Conservation (phyloP, 1,140 invertebrate species). For the Lepidotrigona ventralis region DNA sequence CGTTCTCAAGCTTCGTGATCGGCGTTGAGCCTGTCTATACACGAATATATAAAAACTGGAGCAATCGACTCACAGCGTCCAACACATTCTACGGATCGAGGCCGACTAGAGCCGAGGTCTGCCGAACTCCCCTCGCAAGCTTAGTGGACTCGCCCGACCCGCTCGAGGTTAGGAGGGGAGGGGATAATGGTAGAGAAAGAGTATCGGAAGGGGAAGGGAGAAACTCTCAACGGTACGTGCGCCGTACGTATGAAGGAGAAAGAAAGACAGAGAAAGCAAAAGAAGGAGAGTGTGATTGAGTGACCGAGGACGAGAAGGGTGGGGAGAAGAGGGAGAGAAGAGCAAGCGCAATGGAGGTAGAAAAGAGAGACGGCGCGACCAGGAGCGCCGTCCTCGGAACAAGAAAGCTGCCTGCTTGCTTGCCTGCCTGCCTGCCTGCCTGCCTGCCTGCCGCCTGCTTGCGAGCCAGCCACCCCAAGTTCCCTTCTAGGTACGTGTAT, state of each 20-base stretch:
- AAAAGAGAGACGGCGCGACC: conserved; percentile 63
- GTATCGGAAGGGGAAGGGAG: conserved; percentile 56
- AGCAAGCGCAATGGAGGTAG: conserved; percentile 63
- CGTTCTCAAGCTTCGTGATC: conserved; percentile 13
- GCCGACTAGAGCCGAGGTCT: conserved; percentile 77
- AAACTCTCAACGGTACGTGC: conserved; percentile 66
- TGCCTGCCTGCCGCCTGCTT: conserved; percentile 44
- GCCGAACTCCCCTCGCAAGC: conserved; percentile 75
- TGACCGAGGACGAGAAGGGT: conserved; percentile 51
- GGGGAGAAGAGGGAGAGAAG: conserved; percentile 42
- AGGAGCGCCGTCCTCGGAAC: conserved; percentile 69
- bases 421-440: conserved; percentile 62
- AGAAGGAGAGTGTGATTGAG: conserved; percentile 57
- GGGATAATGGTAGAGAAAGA: conserved; percentile 59
- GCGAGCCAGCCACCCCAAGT: conserved; percentile 69
- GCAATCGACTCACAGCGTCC: conserved; percentile 67
- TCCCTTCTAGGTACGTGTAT: conserved; percentile 65
- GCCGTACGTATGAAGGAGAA: conserved; percentile 27
- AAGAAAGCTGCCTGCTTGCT: conserved; percentile 72
- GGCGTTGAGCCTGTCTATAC: conserved; percentile 13
- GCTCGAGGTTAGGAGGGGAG: conserved; percentile 61
- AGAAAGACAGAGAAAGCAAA: conserved; percentile 27
- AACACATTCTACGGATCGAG: conserved; percentile 78
- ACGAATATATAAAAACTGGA: conserved; percentile 53
- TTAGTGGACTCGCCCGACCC: conserved; percentile 78